Evolutionary conservation across 2,888 invertebrate genomes (phyloP).

Genomic region (Leptinotarsa tumamoca): DNA sequence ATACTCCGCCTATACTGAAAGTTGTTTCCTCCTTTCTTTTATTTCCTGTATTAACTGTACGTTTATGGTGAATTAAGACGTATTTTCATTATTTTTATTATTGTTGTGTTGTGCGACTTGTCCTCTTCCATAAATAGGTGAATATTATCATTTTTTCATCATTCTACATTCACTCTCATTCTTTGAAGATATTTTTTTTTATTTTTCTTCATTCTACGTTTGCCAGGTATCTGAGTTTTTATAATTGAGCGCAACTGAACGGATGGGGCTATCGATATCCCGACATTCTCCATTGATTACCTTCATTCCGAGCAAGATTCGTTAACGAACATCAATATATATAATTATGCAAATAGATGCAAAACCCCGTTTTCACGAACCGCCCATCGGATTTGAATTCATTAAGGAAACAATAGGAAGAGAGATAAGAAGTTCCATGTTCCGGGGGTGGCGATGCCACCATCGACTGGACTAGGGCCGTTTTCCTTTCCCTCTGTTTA

Average conservation of each 20-base stretch:
- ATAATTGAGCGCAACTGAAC: not conserved
- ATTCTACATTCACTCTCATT: too few species aligned
- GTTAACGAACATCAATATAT: constrained; percentile 67
- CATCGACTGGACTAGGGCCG: constrained; percentile 35
- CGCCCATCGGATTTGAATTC: constrained; percentile 65
- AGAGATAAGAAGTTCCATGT: constrained; percentile 62
- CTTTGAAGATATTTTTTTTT: too few species aligned
- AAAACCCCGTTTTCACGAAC: constrained; percentile 65
- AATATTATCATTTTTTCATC: too few species aligned
- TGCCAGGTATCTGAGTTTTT: too few species aligned
- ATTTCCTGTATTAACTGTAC: too few species aligned
- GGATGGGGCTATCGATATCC: not conserved
- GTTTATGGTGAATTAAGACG: too few species aligned
- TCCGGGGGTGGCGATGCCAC: constrained; percentile 44
- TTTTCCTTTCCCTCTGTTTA: constrained; percentile 49
- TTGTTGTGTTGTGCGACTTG: too few species aligned
- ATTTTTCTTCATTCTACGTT: too few species aligned
- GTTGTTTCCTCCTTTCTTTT: too few species aligned
- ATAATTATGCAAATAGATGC: constrained; percentile 67
- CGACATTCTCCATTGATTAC: constrained; percentile 29
- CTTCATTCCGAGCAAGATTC: constrained; percentile 58
- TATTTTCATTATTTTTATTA: too few species aligned
- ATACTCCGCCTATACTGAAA: too few species aligned
- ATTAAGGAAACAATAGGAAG: constrained; percentile 65
- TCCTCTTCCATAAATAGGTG: too few species aligned